Evolutionary conservation across 2,888 invertebrate species (phyloP), one percentile per base, ranked within the genome.

Genomic region (Heliconius sara): DNA sequence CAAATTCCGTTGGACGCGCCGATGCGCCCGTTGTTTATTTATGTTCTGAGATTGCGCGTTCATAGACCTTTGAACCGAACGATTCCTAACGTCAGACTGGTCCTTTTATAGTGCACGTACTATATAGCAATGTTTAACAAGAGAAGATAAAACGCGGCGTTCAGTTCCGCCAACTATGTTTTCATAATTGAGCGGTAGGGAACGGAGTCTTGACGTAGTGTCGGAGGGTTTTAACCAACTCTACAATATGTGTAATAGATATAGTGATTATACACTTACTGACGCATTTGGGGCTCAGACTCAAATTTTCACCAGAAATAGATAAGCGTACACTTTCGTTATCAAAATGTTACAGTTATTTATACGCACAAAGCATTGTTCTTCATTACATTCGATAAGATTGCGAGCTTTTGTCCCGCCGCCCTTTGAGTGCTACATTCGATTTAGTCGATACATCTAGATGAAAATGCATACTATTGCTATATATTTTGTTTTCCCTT

Each of bases 41-140:
- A 81, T 74, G 68, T 70, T 47, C 57, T 13, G 83, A 83, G 85
- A 84, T 86, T 84, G 84, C 84, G 84, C 86, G 88, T 85, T 77
- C 87, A 82, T 85, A 86, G 88, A 86, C 87, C 88, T 85, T 84
- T 86, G 87, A 86, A 86, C 87, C 79, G 74, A 66, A 78, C 79
- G 82, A 80, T 70, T 80, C 72, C 67, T 63, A 47, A 27, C 34
- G 22, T 27, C 34, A 60, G 60, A 34, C 57, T 57, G n/a, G 34
- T 34, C 72, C 60, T 73, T 73, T 39, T 73, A 7, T 73, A 16
- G 25, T 71, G 16, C 2, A 34, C n/a, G 5, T 47, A 25, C 25
- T 5, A 16, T 25, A 16, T 25, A 70, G 7, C 25, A 16, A 27
- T 27, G 5, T 16, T 16, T 27, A 25, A 27, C 27, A 16, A 52